Evolutionary conservation across 2,888 invertebrate species (phyloP), one percentile per base, ranked within the genome.

Genomic region (Neoascia interrupta): DNA sequence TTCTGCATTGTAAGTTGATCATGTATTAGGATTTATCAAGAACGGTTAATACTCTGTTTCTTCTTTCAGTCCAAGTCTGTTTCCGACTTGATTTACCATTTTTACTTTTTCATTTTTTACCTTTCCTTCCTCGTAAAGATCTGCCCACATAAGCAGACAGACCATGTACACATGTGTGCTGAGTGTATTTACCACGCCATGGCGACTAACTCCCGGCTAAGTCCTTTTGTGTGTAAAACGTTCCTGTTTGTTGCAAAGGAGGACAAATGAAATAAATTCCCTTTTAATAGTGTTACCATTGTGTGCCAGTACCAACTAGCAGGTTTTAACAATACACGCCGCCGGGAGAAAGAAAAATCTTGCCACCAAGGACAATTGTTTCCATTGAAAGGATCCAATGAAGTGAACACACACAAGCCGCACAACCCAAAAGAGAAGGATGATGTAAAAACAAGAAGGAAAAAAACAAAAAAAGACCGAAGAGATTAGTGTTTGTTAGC

Each of bases 231-330:
- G 60, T 41, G 34, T 28, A 54, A 66, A 76, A 76, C 76, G 72
- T 72, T 39, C 60, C 60, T 58, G 53, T 76, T 76, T 76, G 60
- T 60, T 31, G 36, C 6, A 1, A 41, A 43, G 31, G 56, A 66
- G 60, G 72, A 79, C 60, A 73, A 79, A 79, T 28, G 66, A 73
- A 54, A 68, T 73, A 68, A 79, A 73, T 79, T 73, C 79, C 34
- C 41, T 79, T 76, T 72, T 68, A 73, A 79, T 73, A 73, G 73
- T 53, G 43, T 73, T 56, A 66, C 72, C 49, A 79, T 79, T 73
- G 73, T 79, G 43, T 61, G 54, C 54, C 36, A 72, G 76, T 47
- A 54, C 5, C 47, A 73, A 60, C 72, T 60, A 76, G 58, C 79
- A 61, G 58, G 39, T 60, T 45, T 41, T 41, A 23, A 66, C 66